Evolutionary conservation across 1,140 invertebrate genomes (phyloP), one percentile per base, ranked within the genome.

Genomic region (Drosophila ficusphila): DNA sequence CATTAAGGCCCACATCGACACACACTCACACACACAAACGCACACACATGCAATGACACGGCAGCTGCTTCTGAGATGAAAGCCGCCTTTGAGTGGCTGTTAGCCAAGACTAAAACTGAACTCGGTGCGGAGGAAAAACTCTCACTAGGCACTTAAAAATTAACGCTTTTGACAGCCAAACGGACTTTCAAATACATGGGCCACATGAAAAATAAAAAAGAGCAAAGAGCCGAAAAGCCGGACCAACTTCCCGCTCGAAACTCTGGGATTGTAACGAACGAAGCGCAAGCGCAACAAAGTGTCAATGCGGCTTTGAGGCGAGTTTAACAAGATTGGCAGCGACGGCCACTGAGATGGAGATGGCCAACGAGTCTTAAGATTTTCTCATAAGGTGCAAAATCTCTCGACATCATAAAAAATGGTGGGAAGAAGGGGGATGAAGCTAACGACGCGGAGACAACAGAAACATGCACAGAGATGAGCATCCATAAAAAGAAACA

Each of bases 301-400:
- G 82, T 86, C 82, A 86, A 86, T 86, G 82, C 54, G 77, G 64
- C 60, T 56, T 52, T 51, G 73, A 67, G 75, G 68, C 82, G 68
- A 79, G 60, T 82, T 86, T 86, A 86, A 86, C 82, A 86, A 86
- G 81, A 86, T 86, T 88, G 81, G 82, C 81, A 85, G 76, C 48
- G 39, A 33, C 53, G 47, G 38, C 56, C 36, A 38, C 53, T 33
- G 16, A 9, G 27, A 70, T n/a, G 74, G 23, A 77, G 71, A 74
- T 77, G 57, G 39, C 56, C 38, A 42, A 57, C 57, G 36, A 60
- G 57, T 67, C 52, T 83, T 27, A 12, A 67, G 61, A 64, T 82
- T 88, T 86, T 86, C 82, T 88, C 82, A 89, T 89, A 89, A 89
- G 82, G 82, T 88, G 82, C 82, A 88, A 88, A 88, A 88, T 83